Evolutionary conservation across 2,797 vertebrate genomes (phyloP).

Genomic region (Cuniculus paca): DNA sequence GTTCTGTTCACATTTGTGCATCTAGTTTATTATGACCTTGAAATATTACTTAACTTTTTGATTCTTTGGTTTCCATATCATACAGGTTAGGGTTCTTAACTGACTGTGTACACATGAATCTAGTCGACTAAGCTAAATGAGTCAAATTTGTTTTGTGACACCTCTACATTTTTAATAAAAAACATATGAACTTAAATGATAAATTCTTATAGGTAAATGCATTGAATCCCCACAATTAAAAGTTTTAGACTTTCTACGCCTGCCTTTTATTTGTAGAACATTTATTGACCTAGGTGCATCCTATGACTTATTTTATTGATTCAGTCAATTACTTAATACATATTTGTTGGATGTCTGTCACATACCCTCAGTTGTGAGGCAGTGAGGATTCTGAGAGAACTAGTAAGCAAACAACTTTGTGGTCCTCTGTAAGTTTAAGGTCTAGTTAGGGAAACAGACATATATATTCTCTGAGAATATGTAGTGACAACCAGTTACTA

Average conservation of each 20-base stretch:
- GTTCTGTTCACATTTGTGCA: conserved; percentile 55
- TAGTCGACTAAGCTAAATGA: conserved; percentile 14
- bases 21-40: conserved; percentile 57
- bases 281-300: background rate
- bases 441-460: conserved; percentile 10
- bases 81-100: conserved; percentile 34
- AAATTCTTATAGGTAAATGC: conserved; percentile 8
- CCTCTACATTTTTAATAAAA: conserved; percentile 43
- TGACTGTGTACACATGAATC: background rate
- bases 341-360: conserved; percentile 21
- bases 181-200: conserved; percentile 35
- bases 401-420: conserved; percentile 26
- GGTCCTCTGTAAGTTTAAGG: background rate
- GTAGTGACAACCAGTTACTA: background rate
- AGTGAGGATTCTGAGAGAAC: background rate
- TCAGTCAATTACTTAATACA: conserved; percentile 22
- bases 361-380: conserved; percentile 28
- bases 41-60: conserved; percentile 35
- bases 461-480: conserved; percentile 45
- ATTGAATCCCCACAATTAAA: background rate
- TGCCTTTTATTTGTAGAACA: conserved; percentile 28
- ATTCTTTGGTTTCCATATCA: conserved; percentile 3
- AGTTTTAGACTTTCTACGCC: background rate
- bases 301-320: background rate
- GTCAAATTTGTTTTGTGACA: conserved; percentile 29